Conservation (phyloP, 2,888 invertebrate species). For the Protodeltote pygarga region DNA sequence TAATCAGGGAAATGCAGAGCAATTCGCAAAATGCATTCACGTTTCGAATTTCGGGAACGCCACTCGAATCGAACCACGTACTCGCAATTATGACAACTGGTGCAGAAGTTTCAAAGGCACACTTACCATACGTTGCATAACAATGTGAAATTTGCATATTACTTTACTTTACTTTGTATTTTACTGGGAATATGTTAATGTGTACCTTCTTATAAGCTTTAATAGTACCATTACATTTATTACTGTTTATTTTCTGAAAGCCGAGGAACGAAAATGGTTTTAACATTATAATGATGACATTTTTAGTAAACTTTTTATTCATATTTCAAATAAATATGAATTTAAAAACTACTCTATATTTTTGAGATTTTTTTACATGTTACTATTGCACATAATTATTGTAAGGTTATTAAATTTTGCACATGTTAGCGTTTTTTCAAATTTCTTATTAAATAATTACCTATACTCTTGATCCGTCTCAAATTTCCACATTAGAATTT, state of each 20-base stretch:
- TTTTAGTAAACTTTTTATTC: too few relatives aligned
- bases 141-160: constrained; percentile 30
- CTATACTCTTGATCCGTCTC: too few relatives aligned
- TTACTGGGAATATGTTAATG: constrained; percentile 35
- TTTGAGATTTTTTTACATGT: too few relatives aligned
- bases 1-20: constrained; percentile 44
- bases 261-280: neutral
- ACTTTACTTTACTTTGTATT: constrained; percentile 36
- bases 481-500: constrained; percentile 1
- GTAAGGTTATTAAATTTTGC: too few relatives aligned
- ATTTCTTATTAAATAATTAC: too few relatives aligned
- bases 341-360: too few relatives aligned
- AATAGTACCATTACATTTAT: constrained; percentile 20
- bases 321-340: too few relatives aligned
- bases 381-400: too few relatives aligned
- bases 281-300: constrained; percentile 23
- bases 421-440: too few relatives aligned
- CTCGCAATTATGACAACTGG: constrained; percentile 65
- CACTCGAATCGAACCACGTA: constrained; percentile 68
- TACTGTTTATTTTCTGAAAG: constrained; percentile 24
- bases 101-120: constrained; percentile 42
- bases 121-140: constrained; percentile 43
- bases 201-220: constrained; percentile 26
- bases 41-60: constrained; percentile 48
- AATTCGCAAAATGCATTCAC: constrained; percentile 42